Conservation (phyloP, 2,888 invertebrate species). For the Gymnoscelis rufifasciata region DNA sequence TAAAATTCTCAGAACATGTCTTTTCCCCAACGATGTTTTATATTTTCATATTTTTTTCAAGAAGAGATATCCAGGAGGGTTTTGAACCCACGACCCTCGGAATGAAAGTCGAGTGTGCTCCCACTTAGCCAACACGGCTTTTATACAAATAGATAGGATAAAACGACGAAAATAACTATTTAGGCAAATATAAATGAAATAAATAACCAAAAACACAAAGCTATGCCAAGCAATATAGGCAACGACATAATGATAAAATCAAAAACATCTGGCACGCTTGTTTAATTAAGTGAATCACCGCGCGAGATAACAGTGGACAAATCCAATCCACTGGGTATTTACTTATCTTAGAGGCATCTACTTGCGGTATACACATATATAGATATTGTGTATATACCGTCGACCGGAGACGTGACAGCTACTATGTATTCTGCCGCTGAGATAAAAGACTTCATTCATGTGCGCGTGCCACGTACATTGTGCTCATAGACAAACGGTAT, state of each 20-base stretch:
- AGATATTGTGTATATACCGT: constrained; percentile 6
- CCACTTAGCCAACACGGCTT: no score
- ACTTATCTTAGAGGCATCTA: constrained; percentile 32
- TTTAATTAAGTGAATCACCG: constrained; percentile 45
- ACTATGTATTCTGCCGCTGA: constrained; percentile 8
- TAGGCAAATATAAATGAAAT: no score
- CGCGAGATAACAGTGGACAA: constrained; percentile 43
- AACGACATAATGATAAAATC: constrained; percentile 7
- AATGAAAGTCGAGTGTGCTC: no score
- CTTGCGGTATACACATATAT: neutral
- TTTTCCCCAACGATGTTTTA: no score
- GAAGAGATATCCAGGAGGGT: no score
- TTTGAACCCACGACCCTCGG: no score
- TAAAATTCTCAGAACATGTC: no score
- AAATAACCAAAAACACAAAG: no score
- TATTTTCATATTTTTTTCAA: no score
- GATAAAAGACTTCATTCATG: constrained; percentile 22
- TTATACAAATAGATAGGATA: no score
- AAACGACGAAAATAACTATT: no score
- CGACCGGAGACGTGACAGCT: constrained; percentile 2
- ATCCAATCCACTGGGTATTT: constrained; percentile 45
- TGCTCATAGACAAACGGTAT: constrained; percentile 1
- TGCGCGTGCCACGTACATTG: constrained; percentile 16
- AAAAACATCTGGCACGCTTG: constrained; percentile 16
- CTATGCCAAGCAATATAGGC: neutral